Base-by-base conservation (phyloP, 2,113 vertebrate genomes). In the Festucalex cinctus region DNA sequence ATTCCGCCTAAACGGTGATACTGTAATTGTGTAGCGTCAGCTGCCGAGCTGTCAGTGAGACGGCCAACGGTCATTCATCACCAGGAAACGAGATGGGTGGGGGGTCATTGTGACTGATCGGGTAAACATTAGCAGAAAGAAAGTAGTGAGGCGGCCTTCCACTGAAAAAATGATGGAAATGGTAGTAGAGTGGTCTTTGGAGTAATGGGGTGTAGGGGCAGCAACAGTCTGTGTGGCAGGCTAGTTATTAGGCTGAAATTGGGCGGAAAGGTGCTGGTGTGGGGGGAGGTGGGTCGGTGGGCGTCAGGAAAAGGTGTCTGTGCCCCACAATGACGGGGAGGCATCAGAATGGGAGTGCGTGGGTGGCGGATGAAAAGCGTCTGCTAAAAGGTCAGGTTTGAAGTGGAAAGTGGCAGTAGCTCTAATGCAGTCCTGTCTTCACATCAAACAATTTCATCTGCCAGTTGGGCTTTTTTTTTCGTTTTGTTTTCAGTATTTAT, bases 1-100 rank as follows among this genome's bases (percentile, higher is more conserved):
- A 93, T 92, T 92, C 91, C 87, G 81, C 76, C 86, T 92, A 89
- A 92, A 92, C 61, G 83, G 81, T 83, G 76, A 89, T 91, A 65
- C 83, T 86, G 68, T 90, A 91, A 92, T 93, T 76, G 73, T 78
- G 80, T 89, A 87, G 90, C 91, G 86, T 89, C 89, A 91, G 91
- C 85, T 92, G 91, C 74, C 80, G 58, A 77, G 73, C 78, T 94
- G 88, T 91, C 86, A 89, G 85, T 73, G 83, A 75, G 81, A 88
- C 70, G 81, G 78, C 83, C 86, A 87, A 76, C 36, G 82, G 87
- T 91, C 90, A 92, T 86, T 88, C 87, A 92, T 92, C 87, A 68
- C 57, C 74, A 81, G 83, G 83, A 89, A 90, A 86, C 73, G 32
- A 65, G 46, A 48, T 57, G 24, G 58, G 73, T 57, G 76, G 46